Conservation (phyloP, 2,888 invertebrate genomes). For the Ochropleura leucogaster region DNA sequence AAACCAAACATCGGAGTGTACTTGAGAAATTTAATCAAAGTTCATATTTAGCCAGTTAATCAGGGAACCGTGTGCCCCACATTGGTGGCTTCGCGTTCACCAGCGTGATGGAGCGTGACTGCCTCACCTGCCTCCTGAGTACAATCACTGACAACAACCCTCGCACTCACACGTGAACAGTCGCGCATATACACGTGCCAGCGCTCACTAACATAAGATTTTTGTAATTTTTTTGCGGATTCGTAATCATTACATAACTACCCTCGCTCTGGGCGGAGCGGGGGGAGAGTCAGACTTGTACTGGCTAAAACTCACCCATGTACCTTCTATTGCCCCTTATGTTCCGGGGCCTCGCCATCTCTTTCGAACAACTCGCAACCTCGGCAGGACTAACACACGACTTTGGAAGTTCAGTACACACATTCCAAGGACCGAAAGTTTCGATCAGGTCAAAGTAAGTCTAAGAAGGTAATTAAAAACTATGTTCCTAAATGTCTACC, state of each 20-base stretch:
- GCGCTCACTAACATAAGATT: neutral
- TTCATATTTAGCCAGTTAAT: constrained; percentile 3
- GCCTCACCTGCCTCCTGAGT: neutral
- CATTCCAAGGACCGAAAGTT: neutral
- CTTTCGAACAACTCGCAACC: too few species aligned
- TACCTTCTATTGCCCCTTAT: too few species aligned
- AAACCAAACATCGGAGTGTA: neutral
- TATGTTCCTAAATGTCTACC: neutral
- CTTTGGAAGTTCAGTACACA: neutral
- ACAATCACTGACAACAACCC: neutral
- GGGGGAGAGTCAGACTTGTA: too few species aligned
- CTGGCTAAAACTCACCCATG: too few species aligned
- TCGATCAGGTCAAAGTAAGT: neutral
- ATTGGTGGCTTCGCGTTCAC: constrained; percentile 18
- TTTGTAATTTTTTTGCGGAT: too few species aligned
- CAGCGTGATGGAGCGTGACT: constrained; percentile 22
- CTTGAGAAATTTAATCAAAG: constrained; percentile 36
- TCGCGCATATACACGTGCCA: neutral
- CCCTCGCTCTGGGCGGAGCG: too few species aligned
- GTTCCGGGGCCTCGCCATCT: too few species aligned
- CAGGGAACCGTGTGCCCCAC: constrained; percentile 6
- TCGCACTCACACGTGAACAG: neutral
- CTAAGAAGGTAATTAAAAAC: neutral
- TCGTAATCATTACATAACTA: too few species aligned
- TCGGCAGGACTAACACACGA: too few species aligned